phyloP scores from a whole-genome alignment of 2,797 vertebrate species.

The Rhinogobio ventralis region DNA sequence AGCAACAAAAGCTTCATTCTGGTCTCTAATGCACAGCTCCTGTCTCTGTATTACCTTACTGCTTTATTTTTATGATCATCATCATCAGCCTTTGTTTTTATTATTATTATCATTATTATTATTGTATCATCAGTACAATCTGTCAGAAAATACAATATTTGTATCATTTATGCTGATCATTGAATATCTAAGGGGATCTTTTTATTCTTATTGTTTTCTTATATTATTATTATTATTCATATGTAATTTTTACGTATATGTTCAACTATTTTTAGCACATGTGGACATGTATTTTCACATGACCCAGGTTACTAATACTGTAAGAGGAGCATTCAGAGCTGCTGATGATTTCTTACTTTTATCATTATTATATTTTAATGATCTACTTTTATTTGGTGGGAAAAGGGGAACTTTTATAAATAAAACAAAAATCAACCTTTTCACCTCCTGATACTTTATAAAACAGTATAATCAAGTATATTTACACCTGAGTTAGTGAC shows the following conservation, averaged over 20 bases:
- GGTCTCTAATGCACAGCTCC: conserved; percentile 58
- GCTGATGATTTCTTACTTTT: conserved; percentile 72
- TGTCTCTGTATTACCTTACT: conserved; percentile 54
- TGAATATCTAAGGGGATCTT: conserved; percentile 66
- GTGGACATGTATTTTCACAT: conserved; percentile 74
- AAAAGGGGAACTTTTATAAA: conserved; percentile 61
- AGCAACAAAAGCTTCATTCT: conserved; percentile 57
- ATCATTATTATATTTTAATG: conserved; percentile 67
- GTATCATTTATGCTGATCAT: conserved; percentile 70
- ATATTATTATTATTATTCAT: conserved; percentile 56
- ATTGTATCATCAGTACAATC: conserved; percentile 54
- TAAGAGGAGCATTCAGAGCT: conserved; percentile 73
- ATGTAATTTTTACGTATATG: conserved; percentile 56
- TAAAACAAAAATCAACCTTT: conserved; percentile 49
- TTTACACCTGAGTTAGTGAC: conserved; percentile 55
- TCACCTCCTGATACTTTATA: conserved; percentile 63
- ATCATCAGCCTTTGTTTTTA: conserved; percentile 47
- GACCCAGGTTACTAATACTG: conserved; percentile 67
- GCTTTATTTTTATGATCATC: conserved; percentile 48
- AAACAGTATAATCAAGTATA: conserved; percentile 60
- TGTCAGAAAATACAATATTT: conserved; percentile 61
- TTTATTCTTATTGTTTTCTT: conserved; percentile 61
- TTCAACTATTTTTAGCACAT: conserved; percentile 65
- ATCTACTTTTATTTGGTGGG: conserved; percentile 63
- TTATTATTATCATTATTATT: conserved; percentile 65